Percentiles rank a stretch among this genome's conserved stretches.
phyloP scores from a whole-genome alignment of 2,888 invertebrate species.

The Drosophila nr. perissopoda region DNA sequence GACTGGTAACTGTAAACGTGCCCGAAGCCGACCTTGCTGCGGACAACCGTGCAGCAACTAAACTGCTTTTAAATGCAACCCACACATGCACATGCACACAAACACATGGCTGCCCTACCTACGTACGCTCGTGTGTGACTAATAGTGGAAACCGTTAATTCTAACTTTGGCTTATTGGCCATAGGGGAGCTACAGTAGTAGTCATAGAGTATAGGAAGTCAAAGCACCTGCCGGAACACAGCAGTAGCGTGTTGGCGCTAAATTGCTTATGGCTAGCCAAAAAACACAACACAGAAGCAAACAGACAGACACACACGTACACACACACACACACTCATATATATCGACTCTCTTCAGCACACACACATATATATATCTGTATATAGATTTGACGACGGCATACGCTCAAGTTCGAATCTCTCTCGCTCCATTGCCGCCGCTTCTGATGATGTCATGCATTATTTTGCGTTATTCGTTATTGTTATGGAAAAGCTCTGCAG shows the following conservation, averaged over 20 bases:
- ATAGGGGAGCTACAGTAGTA: background rate
- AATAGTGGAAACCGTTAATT: conserved; percentile 51
- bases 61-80: conserved; percentile 44
- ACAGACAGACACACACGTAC: conserved; percentile 19
- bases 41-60: conserved; percentile 36
- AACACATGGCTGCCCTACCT: background rate
- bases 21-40: conserved; percentile 50
- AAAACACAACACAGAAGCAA: conserved; percentile 19
- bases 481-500: conserved; percentile 65
- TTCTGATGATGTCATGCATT: conserved; percentile 74
- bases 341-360: conserved; percentile 5
- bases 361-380: conserved; percentile 5
- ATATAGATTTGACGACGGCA: conserved; percentile 15
- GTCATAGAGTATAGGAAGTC: conserved; percentile 29
- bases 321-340: background rate
- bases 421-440: conserved; percentile 26
- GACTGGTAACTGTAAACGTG: conserved; percentile 42
- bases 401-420: conserved; percentile 30
- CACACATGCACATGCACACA: conserved; percentile 10
- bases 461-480: conserved; percentile 70
- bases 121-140: conserved; percentile 34
- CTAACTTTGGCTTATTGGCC: conserved; percentile 10
- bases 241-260: conserved; percentile 45
- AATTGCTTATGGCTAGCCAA: conserved; percentile 40
- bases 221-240: conserved; percentile 63